Conservation (phyloP, 2,888 invertebrate species). For the Calameuta filiformis region DNA sequence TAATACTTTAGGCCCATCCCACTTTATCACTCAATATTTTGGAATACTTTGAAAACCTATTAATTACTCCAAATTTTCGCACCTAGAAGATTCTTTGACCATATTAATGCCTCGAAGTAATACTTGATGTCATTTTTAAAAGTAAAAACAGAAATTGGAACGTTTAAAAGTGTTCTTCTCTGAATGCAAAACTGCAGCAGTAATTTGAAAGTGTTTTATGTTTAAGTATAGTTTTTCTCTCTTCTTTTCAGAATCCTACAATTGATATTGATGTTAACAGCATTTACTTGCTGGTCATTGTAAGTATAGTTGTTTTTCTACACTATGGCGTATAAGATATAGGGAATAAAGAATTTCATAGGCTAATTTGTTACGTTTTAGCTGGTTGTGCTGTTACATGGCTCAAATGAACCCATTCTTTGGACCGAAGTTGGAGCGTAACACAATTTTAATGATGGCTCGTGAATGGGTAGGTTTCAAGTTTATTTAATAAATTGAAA, state of each 20-base stretch:
- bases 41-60: not conserved
- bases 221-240: conserved; percentile 26
- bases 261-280: conserved; percentile 86
- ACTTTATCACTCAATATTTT: not conserved
- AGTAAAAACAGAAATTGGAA: too few species aligned
- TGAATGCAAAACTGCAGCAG: too few species aligned
- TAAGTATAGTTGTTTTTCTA: conserved; percentile 70
- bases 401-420: conserved; percentile 94
- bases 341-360: not conserved
- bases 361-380: conserved; percentile 59
- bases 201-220: too few species aligned
- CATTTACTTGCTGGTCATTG: conserved; percentile 91
- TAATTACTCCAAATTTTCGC: not conserved
- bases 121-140: not conserved
- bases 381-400: conserved; percentile 93
- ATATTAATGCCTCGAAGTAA: not conserved
- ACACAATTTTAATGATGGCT: conserved; percentile 81
- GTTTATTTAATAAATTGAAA: not conserved
- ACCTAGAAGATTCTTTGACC: not conserved
- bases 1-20: conserved; percentile 20
- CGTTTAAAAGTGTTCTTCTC: too few species aligned
- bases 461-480: conserved; percentile 77
- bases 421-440: conserved; percentile 80
- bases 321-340: not conserved
- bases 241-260: conserved; percentile 80